Evolutionary conservation across 2,888 invertebrate genomes (phyloP).

Genomic region (Drosophila tripunctata): DNA sequence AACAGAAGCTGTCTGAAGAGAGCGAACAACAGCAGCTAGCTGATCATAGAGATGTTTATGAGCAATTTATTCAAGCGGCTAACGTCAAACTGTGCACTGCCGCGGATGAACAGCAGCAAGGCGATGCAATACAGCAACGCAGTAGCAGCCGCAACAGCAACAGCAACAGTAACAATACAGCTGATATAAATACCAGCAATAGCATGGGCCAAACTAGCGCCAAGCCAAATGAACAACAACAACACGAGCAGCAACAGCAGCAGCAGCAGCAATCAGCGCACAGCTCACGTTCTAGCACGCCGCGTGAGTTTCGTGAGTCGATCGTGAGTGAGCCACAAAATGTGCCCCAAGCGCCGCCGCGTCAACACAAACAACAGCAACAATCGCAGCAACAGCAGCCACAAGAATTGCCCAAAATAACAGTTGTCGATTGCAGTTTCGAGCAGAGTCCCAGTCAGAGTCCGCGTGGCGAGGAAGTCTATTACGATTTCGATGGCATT

Average conservation of each 20-base stretch:
- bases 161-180: constrained; percentile 37
- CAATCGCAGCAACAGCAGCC: constrained; percentile 38
- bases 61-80: constrained; percentile 69
- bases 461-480: constrained; percentile 65
- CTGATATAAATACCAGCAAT: constrained; percentile 49
- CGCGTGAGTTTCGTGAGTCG: constrained; percentile 80
- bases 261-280: constrained; percentile 48
- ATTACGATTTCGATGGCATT: constrained; percentile 77
- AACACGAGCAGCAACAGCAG: no score
- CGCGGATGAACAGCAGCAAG: constrained; percentile 56
- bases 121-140: constrained; percentile 51
- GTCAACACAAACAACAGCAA: constrained; percentile 40
- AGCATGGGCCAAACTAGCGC: constrained; percentile 79
- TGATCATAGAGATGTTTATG: constrained; percentile 31
- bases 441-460: constrained; percentile 40
- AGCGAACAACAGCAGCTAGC: constrained; percentile 9
- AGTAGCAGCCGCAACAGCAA: constrained; percentile 33
- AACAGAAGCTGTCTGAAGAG: no score
- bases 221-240: constrained; percentile 63
- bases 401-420: constrained; percentile 79
- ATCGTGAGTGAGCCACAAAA: constrained; percentile 40
- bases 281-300: constrained; percentile 64
- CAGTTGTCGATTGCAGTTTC: constrained; percentile 81
- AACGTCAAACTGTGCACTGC: constrained; percentile 66
- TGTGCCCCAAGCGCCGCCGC: constrained; percentile 55